Percentiles rank a stretch among this genome's conserved stretches.
These are phyloP conservation scores for Gobiocypris rarus DNA, from an alignment of 2,113 vertebrate genomes.

Conservation along the genomic window DNA sequence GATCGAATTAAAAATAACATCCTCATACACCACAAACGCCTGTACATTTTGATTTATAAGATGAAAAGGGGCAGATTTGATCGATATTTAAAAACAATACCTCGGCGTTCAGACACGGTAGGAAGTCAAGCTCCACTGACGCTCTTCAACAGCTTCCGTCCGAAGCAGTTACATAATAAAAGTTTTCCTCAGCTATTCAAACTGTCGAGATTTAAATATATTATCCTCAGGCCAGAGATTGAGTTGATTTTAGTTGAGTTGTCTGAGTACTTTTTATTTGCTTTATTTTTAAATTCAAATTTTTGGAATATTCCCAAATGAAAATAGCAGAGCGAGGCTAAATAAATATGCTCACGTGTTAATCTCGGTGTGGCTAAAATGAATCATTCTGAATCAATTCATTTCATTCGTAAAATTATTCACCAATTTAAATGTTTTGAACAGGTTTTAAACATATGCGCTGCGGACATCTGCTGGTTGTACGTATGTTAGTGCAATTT, in stretches of 20 bases:
- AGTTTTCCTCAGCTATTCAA: not conserved
- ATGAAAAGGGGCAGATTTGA: not conserved
- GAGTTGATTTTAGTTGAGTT: too few relatives aligned
- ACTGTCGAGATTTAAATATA: not conserved
- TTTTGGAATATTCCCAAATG: not conserved
- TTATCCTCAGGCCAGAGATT: not conserved
- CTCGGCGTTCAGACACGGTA: slow-evolving; percentile 36
- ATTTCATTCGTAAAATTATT: not conserved
- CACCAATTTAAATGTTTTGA: not conserved
- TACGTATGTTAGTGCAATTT: not conserved
- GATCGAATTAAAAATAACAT: not conserved
- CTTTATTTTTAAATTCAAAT: not conserved
- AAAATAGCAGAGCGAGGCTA: not conserved
- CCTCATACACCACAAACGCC: not conserved
- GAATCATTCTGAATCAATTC: not conserved
- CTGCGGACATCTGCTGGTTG: not conserved
- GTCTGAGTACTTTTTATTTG: not conserved
- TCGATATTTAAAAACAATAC: slow-evolving; percentile 44
- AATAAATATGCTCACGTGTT: not conserved
- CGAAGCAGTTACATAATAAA: not conserved
- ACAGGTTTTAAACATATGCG: not conserved
- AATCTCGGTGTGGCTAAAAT: not conserved
- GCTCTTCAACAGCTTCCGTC: slow-evolving; percentile 24
- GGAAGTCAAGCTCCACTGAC: slow-evolving; percentile 25
- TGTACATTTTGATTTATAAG: too few relatives aligned